Evolutionary conservation across 2,888 invertebrate genomes (phyloP), one percentile per base, ranked within the genome.

Genomic region (Nysson spinosus): DNA sequence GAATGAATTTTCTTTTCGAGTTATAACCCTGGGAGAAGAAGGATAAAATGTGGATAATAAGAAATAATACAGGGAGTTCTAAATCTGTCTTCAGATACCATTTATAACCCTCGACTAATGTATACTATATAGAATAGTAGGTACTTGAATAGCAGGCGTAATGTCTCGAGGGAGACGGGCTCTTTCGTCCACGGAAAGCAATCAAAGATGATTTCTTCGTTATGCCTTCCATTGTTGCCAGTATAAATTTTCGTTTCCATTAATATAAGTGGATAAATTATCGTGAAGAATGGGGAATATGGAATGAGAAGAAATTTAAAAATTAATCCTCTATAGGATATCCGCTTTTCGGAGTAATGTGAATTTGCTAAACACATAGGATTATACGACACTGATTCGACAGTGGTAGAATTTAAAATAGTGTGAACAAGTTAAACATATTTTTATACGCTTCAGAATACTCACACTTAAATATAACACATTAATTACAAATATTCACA

Each of bases 171-270:
- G 32, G 3, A 32, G 11, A 5, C 1, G 6, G 32, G 11, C 12
- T 11, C 32, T 32, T 12, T 32, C 12, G 11, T 32, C 32, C 12
- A n/a, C n/a, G n/a, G n/a, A n/a, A n/a, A n/a, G n/a, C n/a, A n/a
- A n/a, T n/a, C n/a, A n/a, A n/a, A n/a, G n/a, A n/a, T n/a, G 32
- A n/a, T 32, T 35, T 20, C 20, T 7, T 17, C 55, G 46, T 46
- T 46, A 28, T 39, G 39, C 7, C 22, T 11, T 12, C 22, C 40
- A 12, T 40, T 40, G 40, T 40, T 14, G 40, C 4, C 3, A 20
- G 40, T n/a, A n/a, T n/a, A n/a, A 11, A 40, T 43, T 57, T 55
- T 43, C 46, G 50, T 63, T 63, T 49, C 49, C 50, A 22, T 47
- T 49, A 55, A 35, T 24, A 34, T 9, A 52, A 54, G 44, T 49